Conservation (phyloP, 2,888 invertebrate genomes). For the Phytoseiulus persimilis region DNA sequence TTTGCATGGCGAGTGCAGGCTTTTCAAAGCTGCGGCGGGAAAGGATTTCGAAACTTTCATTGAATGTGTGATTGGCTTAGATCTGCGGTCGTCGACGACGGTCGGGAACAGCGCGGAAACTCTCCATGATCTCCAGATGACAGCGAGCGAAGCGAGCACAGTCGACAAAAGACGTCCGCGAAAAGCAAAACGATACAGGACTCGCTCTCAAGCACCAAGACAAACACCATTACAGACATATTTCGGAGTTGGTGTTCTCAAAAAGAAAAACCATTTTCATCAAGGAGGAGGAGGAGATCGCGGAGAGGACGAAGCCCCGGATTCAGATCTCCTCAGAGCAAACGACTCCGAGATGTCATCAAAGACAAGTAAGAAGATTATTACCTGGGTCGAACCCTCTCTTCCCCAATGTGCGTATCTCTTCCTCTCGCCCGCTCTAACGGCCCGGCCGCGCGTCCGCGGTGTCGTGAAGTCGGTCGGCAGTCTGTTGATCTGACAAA, state of each 20-base stretch:
- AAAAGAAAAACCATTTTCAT: neutral
- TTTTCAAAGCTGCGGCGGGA: neutral
- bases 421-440: no score
- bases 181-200: neutral
- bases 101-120: neutral
- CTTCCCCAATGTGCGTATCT: neutral
- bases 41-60: neutral
- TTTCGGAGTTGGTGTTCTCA: neutral
- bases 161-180: neutral
- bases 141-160: neutral
- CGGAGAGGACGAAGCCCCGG: neutral
- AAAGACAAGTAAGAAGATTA: neutral
- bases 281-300: neutral
- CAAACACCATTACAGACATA: neutral
- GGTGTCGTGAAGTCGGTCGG: neutral
- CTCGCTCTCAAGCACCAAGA: neutral
- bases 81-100: neutral
- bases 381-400: neutral
- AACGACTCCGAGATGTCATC: neutral
- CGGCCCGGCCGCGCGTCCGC: no score
- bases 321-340: neutral
- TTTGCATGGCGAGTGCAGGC: neutral
- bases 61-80: neutral
- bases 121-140: neutral
- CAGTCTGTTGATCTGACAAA: neutral